These are phyloP conservation scores for Corbicula japonica DNA, from an alignment of 2,888 invertebrate species.

Conservation along the genomic window DNA sequence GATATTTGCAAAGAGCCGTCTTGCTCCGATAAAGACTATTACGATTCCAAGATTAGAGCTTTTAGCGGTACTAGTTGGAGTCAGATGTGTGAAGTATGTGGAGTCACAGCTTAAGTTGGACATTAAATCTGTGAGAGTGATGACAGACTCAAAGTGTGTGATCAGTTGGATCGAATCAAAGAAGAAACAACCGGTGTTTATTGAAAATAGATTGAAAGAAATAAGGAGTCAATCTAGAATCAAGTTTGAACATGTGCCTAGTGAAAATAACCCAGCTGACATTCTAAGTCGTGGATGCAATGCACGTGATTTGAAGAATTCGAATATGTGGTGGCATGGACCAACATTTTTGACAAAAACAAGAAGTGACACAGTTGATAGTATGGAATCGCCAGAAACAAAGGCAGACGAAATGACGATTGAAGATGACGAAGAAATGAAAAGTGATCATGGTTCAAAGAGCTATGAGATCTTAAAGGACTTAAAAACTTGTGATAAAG, in stretches of 20 bases:
- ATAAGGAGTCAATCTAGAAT: background rate
- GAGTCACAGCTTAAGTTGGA: background rate
- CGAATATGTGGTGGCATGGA: constrained; percentile 32
- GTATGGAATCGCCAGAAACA: background rate
- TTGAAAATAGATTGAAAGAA: constrained; percentile 4
- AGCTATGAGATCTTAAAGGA: background rate
- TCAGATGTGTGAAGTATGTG: constrained; percentile 7
- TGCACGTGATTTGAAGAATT: background rate
- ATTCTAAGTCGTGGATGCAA: background rate
- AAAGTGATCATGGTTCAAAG: background rate
- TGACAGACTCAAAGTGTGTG: constrained; percentile 10
- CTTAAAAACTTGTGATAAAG: background rate
- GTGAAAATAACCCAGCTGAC: constrained; percentile 7
- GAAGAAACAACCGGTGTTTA: background rate
- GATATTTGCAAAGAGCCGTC: background rate
- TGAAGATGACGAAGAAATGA: background rate
- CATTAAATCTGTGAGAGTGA: background rate
- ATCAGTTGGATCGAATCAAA: background rate
- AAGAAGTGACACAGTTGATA: background rate
- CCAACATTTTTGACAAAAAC: constrained; percentile 5
- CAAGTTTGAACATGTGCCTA: background rate
- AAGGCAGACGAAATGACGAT: background rate
- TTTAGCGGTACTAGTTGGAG: constrained; percentile 12
- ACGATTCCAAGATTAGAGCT: constrained; percentile 11
- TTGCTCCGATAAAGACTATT: constrained; percentile 9